phyloP scores from a whole-genome alignment of 2,113 vertebrate genomes.

The Lampris megalopsis region DNA sequence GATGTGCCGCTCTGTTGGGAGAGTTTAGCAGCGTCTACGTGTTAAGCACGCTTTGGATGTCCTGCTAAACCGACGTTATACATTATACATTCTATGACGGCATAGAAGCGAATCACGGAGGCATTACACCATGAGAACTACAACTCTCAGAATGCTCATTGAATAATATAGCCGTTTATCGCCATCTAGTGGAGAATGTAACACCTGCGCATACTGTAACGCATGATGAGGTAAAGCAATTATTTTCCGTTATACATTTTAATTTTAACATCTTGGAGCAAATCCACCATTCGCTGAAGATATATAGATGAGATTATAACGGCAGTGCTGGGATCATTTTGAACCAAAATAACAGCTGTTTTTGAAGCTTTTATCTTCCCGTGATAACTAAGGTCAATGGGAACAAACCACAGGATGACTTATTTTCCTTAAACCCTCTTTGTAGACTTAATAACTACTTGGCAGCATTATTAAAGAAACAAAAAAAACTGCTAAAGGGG shows the following conservation, averaged over 20 bases:
- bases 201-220: not conserved
- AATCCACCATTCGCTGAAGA: not conserved
- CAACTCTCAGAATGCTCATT: conserved; percentile 5
- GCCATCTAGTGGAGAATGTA: conserved; percentile 64
- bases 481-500: conserved; percentile 11
- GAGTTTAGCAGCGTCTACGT: too few relatives aligned
- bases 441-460: conserved; percentile 2
- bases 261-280: not conserved
- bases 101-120: not conserved
- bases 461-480: conserved; percentile 11
- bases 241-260: not conserved
- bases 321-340: not conserved
- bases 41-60: not conserved
- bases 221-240: conserved; percentile 2
- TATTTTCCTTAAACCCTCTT: conserved; percentile 4
- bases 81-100: not conserved
- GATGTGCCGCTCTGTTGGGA: too few relatives aligned
- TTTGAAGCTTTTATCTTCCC: not conserved
- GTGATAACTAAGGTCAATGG: not conserved
- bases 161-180: not conserved
- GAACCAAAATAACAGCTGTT: not conserved
- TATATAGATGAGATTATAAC: not conserved
- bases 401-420: not conserved
- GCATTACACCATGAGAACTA: conserved; percentile 16
- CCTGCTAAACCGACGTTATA: conserved; percentile 7